Percentiles rank a stretch among this genome's conserved stretches.
phyloP scores from a whole-genome alignment of 2,888 invertebrate species.

The Ectemnius continuus region DNA sequence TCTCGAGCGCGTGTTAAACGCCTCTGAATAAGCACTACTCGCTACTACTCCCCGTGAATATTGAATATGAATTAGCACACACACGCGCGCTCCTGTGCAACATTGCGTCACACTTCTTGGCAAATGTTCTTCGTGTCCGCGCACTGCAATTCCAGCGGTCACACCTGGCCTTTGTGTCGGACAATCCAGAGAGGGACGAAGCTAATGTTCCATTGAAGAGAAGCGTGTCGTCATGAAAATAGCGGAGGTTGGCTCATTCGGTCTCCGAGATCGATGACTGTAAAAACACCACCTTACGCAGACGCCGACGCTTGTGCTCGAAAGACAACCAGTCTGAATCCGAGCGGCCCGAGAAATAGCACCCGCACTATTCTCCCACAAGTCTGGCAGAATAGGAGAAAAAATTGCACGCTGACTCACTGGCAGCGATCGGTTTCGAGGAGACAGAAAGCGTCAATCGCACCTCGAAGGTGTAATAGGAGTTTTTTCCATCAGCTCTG shows the following conservation, averaged over 20 bases:
- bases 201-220: constrained; percentile 1
- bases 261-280: no score
- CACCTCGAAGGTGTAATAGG: no score
- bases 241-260: no score
- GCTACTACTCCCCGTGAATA: background rate
- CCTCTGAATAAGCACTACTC: constrained; percentile 9
- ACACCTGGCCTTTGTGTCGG: constrained; percentile 8
- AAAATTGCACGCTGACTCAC: background rate
- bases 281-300: no score
- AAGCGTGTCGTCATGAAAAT: background rate
- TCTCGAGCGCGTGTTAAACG: background rate
- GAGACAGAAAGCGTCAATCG: no score
- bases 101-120: constrained; percentile 7
- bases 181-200: background rate
- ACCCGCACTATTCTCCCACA: no score
- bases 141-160: constrained; percentile 10
- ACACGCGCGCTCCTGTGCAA: background rate
- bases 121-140: constrained; percentile 7
- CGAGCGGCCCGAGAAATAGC: no score
- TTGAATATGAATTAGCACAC: constrained; percentile 16
- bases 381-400: background rate
- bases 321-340: no score
- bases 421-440: no score
- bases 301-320: no score
- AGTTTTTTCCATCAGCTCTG: no score